These are phyloP conservation scores for Phaonia tiefii DNA, from an alignment of 2,888 invertebrate species.

Conservation along the genomic window DNA sequence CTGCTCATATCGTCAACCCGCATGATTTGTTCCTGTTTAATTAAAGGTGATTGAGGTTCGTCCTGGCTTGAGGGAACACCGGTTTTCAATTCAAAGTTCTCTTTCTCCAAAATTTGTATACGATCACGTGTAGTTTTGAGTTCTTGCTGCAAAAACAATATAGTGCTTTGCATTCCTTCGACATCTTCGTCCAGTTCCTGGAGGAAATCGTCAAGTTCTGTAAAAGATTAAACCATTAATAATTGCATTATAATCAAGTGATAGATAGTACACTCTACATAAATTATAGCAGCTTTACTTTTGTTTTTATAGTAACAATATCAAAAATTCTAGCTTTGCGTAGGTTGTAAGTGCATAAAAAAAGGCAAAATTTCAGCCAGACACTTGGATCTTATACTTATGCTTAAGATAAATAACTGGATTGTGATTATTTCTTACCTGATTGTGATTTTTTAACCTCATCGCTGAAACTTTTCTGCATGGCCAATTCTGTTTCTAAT, in stretches of 20 bases:
- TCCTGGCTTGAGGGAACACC: slow-evolving; percentile 63
- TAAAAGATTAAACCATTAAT: too few relatives aligned
- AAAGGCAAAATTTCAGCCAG: too few relatives aligned
- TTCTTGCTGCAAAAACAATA: slow-evolving; percentile 95
- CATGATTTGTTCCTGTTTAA: slow-evolving; percentile 44
- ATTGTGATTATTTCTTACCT: slow-evolving; percentile 83
- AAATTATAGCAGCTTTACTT: too few relatives aligned
- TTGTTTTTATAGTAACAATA: too few relatives aligned
- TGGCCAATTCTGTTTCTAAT: slow-evolving; percentile 95
- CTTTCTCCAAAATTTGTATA: slow-evolving; percentile 84
- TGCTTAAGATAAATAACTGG: background rate
- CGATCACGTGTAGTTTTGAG: slow-evolving; percentile 90
- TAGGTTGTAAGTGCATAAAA: too few relatives aligned
- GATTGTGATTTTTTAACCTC: slow-evolving; percentile 98
- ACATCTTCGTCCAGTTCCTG: slow-evolving; percentile 98
- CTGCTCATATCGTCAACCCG: slow-evolving; percentile 47
- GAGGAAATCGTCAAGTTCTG: slow-evolving; percentile 96
- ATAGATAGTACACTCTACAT: too few relatives aligned
- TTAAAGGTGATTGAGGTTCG: slow-evolving; percentile 51
- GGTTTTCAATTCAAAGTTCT: slow-evolving; percentile 78
- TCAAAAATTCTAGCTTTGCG: too few relatives aligned
- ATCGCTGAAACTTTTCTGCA: slow-evolving; percentile 96
- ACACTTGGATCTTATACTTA: too few relatives aligned
- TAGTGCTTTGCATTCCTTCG: slow-evolving; percentile 99
- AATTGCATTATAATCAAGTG: too few relatives aligned